Evolutionary conservation across 1,140 invertebrate genomes (phyloP).

Genomic region (Trachelipus rathkii): DNA sequence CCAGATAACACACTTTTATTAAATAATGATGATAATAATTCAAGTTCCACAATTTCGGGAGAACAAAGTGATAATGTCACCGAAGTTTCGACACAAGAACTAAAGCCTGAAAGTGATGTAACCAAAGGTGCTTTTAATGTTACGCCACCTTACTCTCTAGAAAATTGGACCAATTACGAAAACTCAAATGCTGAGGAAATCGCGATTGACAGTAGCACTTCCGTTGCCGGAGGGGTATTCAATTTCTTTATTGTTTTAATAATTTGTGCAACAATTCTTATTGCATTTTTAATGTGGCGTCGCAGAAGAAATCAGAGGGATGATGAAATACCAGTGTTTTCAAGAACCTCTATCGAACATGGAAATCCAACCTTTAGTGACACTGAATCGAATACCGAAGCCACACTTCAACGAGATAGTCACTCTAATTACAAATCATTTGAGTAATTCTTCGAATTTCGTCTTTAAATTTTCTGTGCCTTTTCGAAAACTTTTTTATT

Average conservation of each 20-base stretch:
- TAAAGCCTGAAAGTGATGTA: no score
- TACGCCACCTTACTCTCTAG: no score
- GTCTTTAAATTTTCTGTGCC: no score
- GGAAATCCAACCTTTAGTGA: not conserved
- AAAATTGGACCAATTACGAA: no score
- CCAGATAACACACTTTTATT: no score
- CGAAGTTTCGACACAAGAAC: no score
- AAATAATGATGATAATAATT: no score
- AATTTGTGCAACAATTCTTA: not conserved
- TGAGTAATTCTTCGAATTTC: not conserved
- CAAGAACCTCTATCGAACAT: not conserved
- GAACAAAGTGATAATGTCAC: no score
- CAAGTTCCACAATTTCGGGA: no score
- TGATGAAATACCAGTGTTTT: not conserved
- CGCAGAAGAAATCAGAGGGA: not conserved
- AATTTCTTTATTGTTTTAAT: not conserved
- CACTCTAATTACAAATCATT: not conserved
- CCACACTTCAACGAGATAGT: not conserved
- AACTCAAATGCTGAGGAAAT: not conserved
- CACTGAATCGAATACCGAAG: not conserved
- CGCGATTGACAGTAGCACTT: not conserved
- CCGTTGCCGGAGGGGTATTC: not conserved
- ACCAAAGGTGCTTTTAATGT: no score
- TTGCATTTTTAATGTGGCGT: not conserved
- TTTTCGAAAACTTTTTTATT: no score